Conservation (phyloP, 2,113 vertebrate genomes). For the Plotosus lineatus region DNA sequence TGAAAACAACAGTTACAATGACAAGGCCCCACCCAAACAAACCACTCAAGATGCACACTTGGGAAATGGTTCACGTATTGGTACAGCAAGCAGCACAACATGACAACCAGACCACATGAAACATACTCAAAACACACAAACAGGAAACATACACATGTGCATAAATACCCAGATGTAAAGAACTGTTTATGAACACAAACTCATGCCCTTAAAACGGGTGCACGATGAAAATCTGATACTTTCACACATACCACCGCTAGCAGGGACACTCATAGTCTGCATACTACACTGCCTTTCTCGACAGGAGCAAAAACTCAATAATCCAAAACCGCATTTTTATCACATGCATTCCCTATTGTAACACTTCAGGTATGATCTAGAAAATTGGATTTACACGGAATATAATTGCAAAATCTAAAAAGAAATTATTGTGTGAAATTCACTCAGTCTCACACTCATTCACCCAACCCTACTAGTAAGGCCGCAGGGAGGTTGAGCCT, state of each 20-base stretch:
- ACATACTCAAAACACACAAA: slow-evolving; percentile 24
- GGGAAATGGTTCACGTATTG: background rate
- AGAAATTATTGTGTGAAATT: background rate
- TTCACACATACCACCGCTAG: slow-evolving; percentile 45
- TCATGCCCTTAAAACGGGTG: slow-evolving; percentile 20
- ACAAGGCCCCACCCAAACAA: background rate
- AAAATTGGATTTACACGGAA: background rate
- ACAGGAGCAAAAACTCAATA: slow-evolving; percentile 62
- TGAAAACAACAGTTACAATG: background rate
- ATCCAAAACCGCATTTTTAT: slow-evolving; percentile 37
- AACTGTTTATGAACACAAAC: slow-evolving; percentile 2
- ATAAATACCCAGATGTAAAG: background rate
- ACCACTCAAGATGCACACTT: slow-evolving; percentile 33
- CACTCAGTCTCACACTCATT: too few relatives aligned
- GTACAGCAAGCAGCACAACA: slow-evolving; percentile 32
- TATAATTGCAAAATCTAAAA: background rate
- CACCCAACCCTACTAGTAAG: too few relatives aligned
- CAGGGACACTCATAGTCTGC: slow-evolving; percentile 54
- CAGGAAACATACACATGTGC: background rate
- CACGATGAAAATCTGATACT: slow-evolving; percentile 29
- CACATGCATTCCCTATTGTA: background rate
- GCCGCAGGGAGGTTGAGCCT: too few relatives aligned
- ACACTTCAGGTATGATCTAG: background rate
- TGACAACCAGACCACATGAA: slow-evolving; percentile 21
- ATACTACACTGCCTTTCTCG: slow-evolving; percentile 58